phyloP scores from a whole-genome alignment of 2,797 vertebrate genomes.

The Parauchenoglanis punctatus region DNA sequence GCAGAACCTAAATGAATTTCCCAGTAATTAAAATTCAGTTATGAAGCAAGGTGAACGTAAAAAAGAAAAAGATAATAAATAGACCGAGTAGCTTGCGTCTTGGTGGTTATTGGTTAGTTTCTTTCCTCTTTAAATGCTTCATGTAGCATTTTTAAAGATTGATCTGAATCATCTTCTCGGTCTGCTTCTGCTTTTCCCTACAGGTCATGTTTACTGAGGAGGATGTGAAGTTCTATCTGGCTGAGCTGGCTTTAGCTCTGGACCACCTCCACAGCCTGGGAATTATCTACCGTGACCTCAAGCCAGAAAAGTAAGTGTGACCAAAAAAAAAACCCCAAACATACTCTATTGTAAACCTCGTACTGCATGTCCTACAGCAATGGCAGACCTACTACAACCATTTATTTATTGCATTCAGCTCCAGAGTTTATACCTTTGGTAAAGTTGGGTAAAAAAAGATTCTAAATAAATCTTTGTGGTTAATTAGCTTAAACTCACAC shows the following conservation, averaged over 20 bases:
- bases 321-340: background rate
- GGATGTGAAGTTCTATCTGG: constrained; percentile 97
- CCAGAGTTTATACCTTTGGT: background rate
- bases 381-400: background rate
- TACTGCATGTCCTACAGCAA: background rate
- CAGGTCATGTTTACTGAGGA: constrained; percentile 99
- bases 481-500: background rate
- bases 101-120: background rate
- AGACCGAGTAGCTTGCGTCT: background rate
- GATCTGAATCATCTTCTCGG: background rate
- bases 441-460: background rate
- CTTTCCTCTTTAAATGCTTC: background rate
- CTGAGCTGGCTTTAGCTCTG: constrained; percentile 92
- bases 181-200: background rate
- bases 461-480: background rate
- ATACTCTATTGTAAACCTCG: background rate
- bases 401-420: background rate
- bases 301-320: constrained; percentile 89
- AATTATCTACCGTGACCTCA: constrained; percentile 97
- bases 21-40: constrained; percentile 42
- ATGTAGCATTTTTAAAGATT: background rate
- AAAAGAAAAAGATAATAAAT: background rate
- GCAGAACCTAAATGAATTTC: constrained; percentile 43
- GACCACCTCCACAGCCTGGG: constrained; percentile 95
- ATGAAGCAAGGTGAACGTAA: background rate